Percentiles rank a stretch among this genome's conserved stretches.
phyloP scores from a whole-genome alignment of 2,113 vertebrate genomes.

The Mastomys natalensis region DNA sequence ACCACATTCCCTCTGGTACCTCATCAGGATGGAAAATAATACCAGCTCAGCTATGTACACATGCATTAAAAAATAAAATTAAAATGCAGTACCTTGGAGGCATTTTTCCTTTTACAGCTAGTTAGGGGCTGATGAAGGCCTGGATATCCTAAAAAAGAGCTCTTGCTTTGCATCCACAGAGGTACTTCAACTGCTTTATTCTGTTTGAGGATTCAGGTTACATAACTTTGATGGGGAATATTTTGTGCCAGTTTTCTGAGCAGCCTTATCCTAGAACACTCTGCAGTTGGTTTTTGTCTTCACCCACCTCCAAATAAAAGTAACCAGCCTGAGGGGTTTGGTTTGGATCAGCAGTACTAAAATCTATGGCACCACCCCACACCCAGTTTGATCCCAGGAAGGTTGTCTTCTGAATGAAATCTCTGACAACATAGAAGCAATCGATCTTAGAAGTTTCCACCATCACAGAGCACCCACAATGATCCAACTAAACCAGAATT shows the following conservation, averaged over 20 bases:
- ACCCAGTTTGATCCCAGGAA: background rate
- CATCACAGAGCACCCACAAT: background rate
- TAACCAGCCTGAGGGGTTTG: background rate
- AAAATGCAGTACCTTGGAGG: conserved; percentile 45
- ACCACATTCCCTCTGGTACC: background rate
- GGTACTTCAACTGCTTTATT: no score
- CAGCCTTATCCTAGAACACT: conserved; percentile 55
- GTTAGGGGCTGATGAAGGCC: conserved; percentile 68
- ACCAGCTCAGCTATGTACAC: conserved; percentile 56
- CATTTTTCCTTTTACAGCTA: background rate
- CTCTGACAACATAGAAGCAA: background rate
- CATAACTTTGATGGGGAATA: background rate
- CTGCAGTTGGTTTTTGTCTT: conserved; percentile 42
- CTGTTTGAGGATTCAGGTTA: no score
- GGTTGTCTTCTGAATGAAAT: background rate
- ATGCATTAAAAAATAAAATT: conserved; percentile 74
- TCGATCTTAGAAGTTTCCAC: background rate
- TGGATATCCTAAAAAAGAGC: background rate
- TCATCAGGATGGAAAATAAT: conserved; percentile 57
- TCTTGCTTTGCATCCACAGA: no score
- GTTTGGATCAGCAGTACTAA: background rate
- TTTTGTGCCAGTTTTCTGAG: conserved; percentile 54
- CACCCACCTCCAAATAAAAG: conserved; percentile 41
- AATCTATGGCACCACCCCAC: background rate
- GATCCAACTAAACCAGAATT: no score